phyloP scores from a whole-genome alignment of 2,797 vertebrate species.

The Prionace glauca region DNA sequence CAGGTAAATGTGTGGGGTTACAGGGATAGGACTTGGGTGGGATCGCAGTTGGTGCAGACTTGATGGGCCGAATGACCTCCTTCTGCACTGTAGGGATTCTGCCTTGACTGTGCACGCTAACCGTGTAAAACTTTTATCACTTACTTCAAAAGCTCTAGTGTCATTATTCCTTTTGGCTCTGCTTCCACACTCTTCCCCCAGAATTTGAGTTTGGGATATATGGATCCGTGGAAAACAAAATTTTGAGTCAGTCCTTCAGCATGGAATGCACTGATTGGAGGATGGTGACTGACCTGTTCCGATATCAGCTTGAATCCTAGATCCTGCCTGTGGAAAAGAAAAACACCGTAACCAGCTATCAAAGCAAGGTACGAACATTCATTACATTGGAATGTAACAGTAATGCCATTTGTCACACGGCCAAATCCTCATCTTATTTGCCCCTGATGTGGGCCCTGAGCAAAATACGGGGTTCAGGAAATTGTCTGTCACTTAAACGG shows the following conservation, averaged over 20 bases:
- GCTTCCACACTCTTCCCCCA: conserved; percentile 99
- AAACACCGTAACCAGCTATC: background rate
- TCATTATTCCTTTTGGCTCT: conserved; percentile 90
- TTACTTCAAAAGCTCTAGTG: conserved; percentile 90
- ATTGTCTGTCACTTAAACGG: background rate
- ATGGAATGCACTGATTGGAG: conserved; percentile 93
- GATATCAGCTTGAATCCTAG: conserved; percentile 92
- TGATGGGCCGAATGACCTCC: no score
- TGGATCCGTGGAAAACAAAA: conserved; percentile 93
- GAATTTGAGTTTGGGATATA: conserved; percentile 96
- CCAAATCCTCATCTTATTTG: background rate
- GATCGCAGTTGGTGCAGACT: no score
- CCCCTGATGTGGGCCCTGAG: background rate
- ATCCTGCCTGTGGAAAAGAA: conserved; percentile 70
- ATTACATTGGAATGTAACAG: background rate
- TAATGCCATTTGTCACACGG: background rate
- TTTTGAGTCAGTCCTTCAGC: conserved; percentile 84
- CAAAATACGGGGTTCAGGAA: background rate
- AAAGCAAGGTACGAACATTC: background rate
- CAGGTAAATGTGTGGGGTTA: no score
- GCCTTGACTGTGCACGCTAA: background rate
- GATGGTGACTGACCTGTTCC: conserved; percentile 96
- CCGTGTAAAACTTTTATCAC: conserved; percentile 44
- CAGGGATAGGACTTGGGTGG: no score
- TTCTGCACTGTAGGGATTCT: no score